A percentile compares a stretch with the other conserved stretches of the same genome.
Evolutionary conservation across 2,888 invertebrate species (phyloP).

Genomic region (Selenia dentaria): DNA sequence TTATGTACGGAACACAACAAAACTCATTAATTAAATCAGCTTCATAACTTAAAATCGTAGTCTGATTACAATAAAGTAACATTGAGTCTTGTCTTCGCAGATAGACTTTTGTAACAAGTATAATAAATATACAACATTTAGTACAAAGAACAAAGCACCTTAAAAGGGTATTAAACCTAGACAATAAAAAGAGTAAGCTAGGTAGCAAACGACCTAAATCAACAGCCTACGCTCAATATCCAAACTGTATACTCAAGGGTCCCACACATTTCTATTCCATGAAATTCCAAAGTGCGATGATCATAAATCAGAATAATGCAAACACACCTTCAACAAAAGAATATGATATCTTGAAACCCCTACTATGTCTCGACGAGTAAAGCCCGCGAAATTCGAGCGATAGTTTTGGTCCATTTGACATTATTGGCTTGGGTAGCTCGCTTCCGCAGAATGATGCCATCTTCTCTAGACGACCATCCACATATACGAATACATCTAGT

Average conservation of each 20-base stretch:
- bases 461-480: slow-evolving; percentile 93
- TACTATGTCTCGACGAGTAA: slow-evolving; percentile 89
- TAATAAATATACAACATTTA: background rate
- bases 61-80: no score
- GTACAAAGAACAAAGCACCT: background rate
- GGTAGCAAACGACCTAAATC: slow-evolving; percentile 1
- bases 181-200: no score
- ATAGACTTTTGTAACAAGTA: no score
- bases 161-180: no score
- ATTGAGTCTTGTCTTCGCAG: no score
- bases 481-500: slow-evolving; percentile 91
- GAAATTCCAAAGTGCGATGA: slow-evolving; percentile 13
- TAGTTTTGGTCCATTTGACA: slow-evolving; percentile 96
- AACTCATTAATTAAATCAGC: background rate
- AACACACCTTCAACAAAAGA: slow-evolving; percentile 93
- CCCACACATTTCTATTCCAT: slow-evolving; percentile 10
- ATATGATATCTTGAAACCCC: slow-evolving; percentile 95
- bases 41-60: no score
- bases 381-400: slow-evolving; percentile 93
- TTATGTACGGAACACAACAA: background rate
- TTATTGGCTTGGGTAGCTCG: slow-evolving; percentile 93
- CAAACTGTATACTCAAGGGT: slow-evolving; percentile 7
- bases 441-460: slow-evolving; percentile 95
- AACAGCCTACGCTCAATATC: no score
- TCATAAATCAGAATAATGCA: slow-evolving; percentile 25